Base-by-base conservation (phyloP, 2,888 invertebrate genomes). In the Leucophenga montana region DNA sequence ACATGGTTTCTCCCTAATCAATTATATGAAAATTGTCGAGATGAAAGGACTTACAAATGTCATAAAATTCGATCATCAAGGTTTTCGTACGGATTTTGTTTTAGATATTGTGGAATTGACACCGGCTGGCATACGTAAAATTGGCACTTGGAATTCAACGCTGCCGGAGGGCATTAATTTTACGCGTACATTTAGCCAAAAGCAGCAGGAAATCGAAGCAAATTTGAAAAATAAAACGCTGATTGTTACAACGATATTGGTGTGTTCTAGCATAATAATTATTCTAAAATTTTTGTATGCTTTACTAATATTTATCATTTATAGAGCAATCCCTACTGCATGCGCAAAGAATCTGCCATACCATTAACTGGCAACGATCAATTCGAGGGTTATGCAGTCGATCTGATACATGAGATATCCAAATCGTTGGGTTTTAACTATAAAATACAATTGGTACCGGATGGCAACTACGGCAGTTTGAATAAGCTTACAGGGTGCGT, bases 11-110 rank as follows among this genome's bases (percentile, higher is more conserved):
- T 96, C 96, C 83, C 92, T 98, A 77, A 96, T 98, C 80, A 98
- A 98, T 90, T 97, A 97, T 86, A 97, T 98, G 96, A 97, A 96
- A 91, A 95, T 96, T 85, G 98, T 97, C 74, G 95, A 96, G 90
- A 95, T 96, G 93, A 92, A 94, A 80, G 97, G 97, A n/a, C 90
- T 97, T 78, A 97, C 97, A 0, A 97, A 97, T 75, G 93, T 94
- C 70, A 96, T 98, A 83, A 95, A 95, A 89, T 97, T 98, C 89
- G 97, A 97, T 90, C 95, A 95, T 89, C 95, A 96, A 90, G 98
- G 98, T 68, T 95, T 96, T 89, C 92, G 98, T 72, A 95, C 95
- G 59, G 95, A 97, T 88, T 97, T 98, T 87, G 93, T 94, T 75
- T 90, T 98, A 78, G 97, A 97, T 87, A 94, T 98, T 78, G 94